Evolutionary conservation across 2,113 vertebrate genomes (phyloP).

Genomic region (Carlito syrichta): DNA sequence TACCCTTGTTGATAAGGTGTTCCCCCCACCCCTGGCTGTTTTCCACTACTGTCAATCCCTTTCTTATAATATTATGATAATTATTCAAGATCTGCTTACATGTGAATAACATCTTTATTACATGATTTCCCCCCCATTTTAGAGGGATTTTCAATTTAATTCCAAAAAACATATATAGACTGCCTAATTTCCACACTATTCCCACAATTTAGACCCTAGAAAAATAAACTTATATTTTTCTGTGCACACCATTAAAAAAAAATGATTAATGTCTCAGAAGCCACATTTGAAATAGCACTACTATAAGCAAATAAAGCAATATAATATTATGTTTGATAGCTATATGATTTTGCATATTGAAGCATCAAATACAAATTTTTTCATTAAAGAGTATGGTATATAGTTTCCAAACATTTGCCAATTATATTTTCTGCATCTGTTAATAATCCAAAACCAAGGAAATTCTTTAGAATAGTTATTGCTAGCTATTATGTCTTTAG

Average conservation of each 20-base stretch:
- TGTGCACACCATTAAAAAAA: background rate
- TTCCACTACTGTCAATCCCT: too few relatives aligned
- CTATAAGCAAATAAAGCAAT: background rate
- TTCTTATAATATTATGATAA: too few relatives aligned
- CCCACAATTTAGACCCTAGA: background rate
- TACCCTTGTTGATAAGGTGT: too few relatives aligned
- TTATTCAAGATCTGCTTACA: too few relatives aligned
- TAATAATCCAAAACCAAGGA: background rate
- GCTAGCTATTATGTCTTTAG: background rate
- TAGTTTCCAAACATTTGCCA: background rate
- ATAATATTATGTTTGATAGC: background rate
- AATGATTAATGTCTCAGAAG: background rate
- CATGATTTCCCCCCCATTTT: background rate
- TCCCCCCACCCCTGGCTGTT: too few relatives aligned
- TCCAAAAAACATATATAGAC: background rate
- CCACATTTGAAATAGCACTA: background rate
- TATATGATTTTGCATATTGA: background rate
- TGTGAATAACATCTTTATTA: background rate
- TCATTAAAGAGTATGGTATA: background rate
- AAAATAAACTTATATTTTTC: background rate
- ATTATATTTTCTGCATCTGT: background rate
- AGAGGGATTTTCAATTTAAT: background rate
- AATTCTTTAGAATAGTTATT: background rate
- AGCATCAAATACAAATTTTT: background rate
- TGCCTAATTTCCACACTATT: background rate